Conservation (phyloP, 2,888 invertebrate species). For the Philereme vetulata region DNA sequence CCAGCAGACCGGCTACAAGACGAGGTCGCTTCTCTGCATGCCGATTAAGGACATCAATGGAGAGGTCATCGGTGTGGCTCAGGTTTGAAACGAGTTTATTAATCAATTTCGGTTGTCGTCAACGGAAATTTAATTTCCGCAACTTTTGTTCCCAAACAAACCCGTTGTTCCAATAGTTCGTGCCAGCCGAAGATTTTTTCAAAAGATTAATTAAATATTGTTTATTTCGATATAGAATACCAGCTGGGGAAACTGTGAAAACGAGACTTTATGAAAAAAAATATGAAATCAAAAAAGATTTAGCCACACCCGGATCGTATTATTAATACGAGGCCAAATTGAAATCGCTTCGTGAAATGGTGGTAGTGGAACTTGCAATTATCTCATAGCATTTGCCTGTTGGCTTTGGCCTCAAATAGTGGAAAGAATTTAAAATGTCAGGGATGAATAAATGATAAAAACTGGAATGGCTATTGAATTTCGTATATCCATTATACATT, state of each 20-base stretch:
- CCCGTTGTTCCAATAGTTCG: conserved; percentile 31
- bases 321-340: conserved; percentile 47
- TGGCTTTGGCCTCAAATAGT: conserved; percentile 31
- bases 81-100: conserved; percentile 80
- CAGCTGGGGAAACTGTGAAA: conserved; percentile 37
- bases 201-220: conserved; percentile 41
- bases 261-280: conserved; percentile 38
- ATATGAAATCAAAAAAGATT: conserved; percentile 53
- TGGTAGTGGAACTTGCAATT: conserved; percentile 45
- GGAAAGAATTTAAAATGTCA: conserved; percentile 40
- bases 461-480: conserved; percentile 9
- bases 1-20: conserved; percentile 95
- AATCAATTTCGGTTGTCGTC: conserved; percentile 2
- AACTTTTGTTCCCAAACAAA: conserved; percentile 12
- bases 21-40: conserved; percentile 96
- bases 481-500: neutral
- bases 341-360: conserved; percentile 50
- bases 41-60: conserved; percentile 97
- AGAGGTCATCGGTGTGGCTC: conserved; percentile 98
- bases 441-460: conserved; percentile 35
- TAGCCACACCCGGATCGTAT: conserved; percentile 35
- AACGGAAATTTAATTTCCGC: conserved; percentile 17
- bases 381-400: conserved; percentile 44
- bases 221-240: conserved; percentile 41
- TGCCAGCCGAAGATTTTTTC: conserved; percentile 22